These are phyloP conservation scores for Amazona guildingii DNA, from an alignment of 2,113 vertebrate genomes.

Conservation along the genomic window DNA sequence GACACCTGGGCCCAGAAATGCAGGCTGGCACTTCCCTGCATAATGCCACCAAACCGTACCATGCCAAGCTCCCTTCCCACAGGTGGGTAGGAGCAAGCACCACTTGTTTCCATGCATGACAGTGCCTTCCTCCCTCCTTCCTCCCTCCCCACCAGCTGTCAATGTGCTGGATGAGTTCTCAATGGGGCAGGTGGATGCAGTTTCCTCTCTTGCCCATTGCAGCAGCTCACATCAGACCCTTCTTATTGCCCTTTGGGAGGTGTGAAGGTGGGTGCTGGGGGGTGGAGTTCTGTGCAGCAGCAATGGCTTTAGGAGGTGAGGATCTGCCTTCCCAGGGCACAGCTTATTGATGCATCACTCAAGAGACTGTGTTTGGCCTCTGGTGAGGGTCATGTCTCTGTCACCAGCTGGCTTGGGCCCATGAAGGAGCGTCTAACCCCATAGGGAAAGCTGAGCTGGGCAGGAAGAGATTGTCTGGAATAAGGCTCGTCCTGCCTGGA, in stretches of 20 bases:
- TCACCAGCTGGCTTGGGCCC: not conserved
- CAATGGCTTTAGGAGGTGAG: not conserved
- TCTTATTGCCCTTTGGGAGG: not conserved
- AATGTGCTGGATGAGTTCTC: not conserved
- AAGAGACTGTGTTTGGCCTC: not conserved
- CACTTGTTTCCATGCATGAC: not conserved
- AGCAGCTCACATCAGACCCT: not conserved
- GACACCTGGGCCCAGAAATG: not conserved
- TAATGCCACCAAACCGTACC: not conserved
- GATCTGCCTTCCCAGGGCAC: not conserved
- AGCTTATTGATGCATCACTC: rapidly evolving
- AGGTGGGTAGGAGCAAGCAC: not conserved
- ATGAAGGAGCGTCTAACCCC: not conserved
- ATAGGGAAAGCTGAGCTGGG: not conserved
- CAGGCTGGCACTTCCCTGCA: not conserved
- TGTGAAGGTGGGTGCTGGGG: not conserved
- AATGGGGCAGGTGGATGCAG: not conserved
- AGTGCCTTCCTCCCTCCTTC: not conserved
- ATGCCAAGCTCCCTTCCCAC: not conserved
- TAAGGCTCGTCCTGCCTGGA: not conserved
- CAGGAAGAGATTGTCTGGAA: not conserved
- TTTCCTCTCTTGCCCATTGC: rapidly evolving
- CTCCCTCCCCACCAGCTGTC: not conserved
- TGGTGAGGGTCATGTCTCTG: not conserved
- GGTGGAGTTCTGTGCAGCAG: not conserved